Base-by-base conservation (phyloP, 1,140 invertebrate species). In the Drosophila pallidifrons region DNA sequence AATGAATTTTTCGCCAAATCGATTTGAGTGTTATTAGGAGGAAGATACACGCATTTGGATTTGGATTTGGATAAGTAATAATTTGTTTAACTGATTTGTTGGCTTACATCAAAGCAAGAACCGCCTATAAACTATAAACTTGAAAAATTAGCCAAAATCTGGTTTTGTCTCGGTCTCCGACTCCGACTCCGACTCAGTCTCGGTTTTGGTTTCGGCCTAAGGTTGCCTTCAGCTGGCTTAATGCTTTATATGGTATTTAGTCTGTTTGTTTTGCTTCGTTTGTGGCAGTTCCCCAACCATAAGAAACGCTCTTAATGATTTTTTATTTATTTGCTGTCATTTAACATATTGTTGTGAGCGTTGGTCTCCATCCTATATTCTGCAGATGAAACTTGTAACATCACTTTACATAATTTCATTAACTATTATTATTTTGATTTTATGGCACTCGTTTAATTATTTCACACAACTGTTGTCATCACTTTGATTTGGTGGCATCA, bases 321-420 rank as follows among this genome's bases (percentile, higher is more conserved):
- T 81, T 78, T 76, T 89, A 88, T 88, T 88, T 89, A 88, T 88
- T 78, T 83, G 74, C 69, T 78, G 81, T 73, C 80, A 80, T 88
- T 88, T 89, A 66, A 25, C 20, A 25, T 25, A 25, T 25, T 25
- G 20, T 83, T 72, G 49, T 76, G 61, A 75, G 71, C 74, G 77
- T 68, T 30, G 3, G 4, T 25, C 25, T 25, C 65, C 1, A 38
- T 74, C 13, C 20, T 25, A 60, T 1, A 35, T 74, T 67, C 78
- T 76, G 47, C 66, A 67, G 75, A 28, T 71, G 49, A 71, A 85
- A 78, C 85, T 78, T 88, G 83, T 88, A 89, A 89, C 85, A 88
- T 70, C 71, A 78, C 58, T 88, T 89, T 88, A 88, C 85, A 88
- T 88, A 85, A 81, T 51, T 80, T 77, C 67, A 80, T 78, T 69